Percentiles rank a stretch among this genome's conserved stretches.
Evolutionary conservation across 2,797 vertebrate genomes (phyloP).

Genomic region (Zalophus californianus): DNA sequence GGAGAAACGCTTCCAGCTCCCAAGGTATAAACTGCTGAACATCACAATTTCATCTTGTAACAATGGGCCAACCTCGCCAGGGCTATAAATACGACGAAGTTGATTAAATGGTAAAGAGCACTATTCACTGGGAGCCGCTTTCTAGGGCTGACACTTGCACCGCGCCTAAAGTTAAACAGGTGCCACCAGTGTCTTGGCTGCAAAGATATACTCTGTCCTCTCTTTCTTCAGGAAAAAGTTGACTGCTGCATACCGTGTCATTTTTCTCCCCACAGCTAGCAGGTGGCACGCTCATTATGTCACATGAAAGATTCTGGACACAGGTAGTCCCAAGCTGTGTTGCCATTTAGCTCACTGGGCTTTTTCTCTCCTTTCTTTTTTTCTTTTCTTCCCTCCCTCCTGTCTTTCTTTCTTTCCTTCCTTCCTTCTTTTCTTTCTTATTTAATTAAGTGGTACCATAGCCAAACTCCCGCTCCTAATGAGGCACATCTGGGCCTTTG

Average conservation of each 20-base stretch:
- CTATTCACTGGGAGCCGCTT: conserved; percentile 52
- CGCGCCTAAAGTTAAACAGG: conserved; percentile 65
- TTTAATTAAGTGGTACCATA: not conserved
- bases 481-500: not conserved
- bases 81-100: conserved; percentile 73
- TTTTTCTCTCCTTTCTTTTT: not conserved
- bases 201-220: not conserved
- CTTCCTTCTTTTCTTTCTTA: too few species aligned
- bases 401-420: too few species aligned
- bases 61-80: conserved; percentile 79
- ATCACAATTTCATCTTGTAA: conserved; percentile 80
- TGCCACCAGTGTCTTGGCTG: not conserved
- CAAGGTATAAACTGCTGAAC: conserved; percentile 84
- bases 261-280: not conserved
- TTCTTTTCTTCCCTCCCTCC: too few species aligned
- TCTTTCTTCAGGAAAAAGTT: conserved; percentile 30
- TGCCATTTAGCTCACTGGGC: not conserved
- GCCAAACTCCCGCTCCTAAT: not conserved
- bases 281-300: not conserved
- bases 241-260: not conserved
- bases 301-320: conserved; percentile 1
- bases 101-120: conserved; percentile 71
- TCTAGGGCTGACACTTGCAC: conserved; percentile 55
- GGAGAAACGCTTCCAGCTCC: conserved; percentile 83
- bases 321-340: not conserved